A percentile compares a stretch with the other conserved stretches of the same genome.
Evolutionary conservation across 1,140 invertebrate species (phyloP).

Genomic region (Cydia amplana): DNA sequence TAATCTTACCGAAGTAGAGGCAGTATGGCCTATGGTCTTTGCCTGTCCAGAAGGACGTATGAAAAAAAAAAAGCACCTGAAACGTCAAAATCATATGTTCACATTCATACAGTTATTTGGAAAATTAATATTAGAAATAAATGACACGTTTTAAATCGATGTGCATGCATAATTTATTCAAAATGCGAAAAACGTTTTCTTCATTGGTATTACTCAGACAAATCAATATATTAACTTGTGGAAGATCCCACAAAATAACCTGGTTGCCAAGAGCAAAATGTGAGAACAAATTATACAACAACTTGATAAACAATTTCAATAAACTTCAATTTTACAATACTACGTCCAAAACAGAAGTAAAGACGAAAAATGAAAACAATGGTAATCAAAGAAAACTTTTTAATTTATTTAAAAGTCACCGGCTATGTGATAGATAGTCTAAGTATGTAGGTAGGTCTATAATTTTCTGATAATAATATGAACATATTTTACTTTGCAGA

Average conservation of each 20-base stretch:
- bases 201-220: background rate
- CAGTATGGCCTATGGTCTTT: too few relatives aligned
- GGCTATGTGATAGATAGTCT: too few relatives aligned
- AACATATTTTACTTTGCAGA: slow-evolving; percentile 41
- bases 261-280: background rate
- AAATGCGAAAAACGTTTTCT: background rate
- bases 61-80: too few relatives aligned
- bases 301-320: background rate
- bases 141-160: background rate
- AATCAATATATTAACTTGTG: background rate
- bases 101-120: too few relatives aligned
- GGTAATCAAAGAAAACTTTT: background rate
- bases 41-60: too few relatives aligned
- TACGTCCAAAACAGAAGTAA: background rate
- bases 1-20: too few relatives aligned
- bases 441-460: background rate
- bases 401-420: background rate
- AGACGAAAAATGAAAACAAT: background rate
- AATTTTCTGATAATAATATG: background rate
- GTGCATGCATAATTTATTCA: background rate
- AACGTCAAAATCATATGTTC: too few relatives aligned
- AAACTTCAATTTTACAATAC: background rate
- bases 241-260: background rate
- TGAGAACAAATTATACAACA: background rate
- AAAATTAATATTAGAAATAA: too few relatives aligned